A percentile compares a stretch with the other conserved stretches of the same genome.
Evolutionary conservation across 2,797 vertebrate species (phyloP).

Genomic region (Knipowitschia caucasica): DNA sequence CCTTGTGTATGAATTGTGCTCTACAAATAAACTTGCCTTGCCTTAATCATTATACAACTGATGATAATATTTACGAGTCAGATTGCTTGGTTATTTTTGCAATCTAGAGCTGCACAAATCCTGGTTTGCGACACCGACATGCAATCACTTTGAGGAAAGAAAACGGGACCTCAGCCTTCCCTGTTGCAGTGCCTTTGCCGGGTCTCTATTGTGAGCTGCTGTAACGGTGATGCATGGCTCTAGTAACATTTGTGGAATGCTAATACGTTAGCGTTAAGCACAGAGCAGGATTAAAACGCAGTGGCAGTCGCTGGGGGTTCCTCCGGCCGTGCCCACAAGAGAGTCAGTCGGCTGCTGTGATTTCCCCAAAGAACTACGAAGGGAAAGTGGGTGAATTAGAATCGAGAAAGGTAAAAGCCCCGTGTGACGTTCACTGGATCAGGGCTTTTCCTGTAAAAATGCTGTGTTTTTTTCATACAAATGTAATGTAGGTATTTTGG

Average conservation of each 20-base stretch:
- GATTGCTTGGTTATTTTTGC: conserved; percentile 1
- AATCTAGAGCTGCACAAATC: conserved; percentile 69
- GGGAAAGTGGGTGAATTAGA: conserved; percentile 66
- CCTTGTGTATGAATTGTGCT: no score
- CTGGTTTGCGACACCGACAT: conserved; percentile 86
- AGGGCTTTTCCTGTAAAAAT: conserved; percentile 59
- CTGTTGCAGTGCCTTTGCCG: conserved; percentile 52
- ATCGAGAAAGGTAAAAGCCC: conserved; percentile 68
- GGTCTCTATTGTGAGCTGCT: conserved; percentile 50
- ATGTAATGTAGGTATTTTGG: conserved; percentile 58
- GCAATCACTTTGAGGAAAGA: conserved; percentile 38
- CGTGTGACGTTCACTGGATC: conserved; percentile 43
- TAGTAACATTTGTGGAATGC: conserved; percentile 67
- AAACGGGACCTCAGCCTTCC: conserved; percentile 43
- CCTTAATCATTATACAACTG: conserved; percentile 8
- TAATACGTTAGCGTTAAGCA: conserved; percentile 59
- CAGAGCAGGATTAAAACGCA: conserved; percentile 59
- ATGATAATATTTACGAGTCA: conserved; percentile 61
- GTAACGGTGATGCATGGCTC: conserved; percentile 67
- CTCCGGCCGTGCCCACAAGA: conserved; percentile 39
- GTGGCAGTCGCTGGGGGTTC: conserved; percentile 58
- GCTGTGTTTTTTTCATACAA: conserved; percentile 64
- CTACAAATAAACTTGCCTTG: no score
- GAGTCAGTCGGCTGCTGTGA: conserved; percentile 56
- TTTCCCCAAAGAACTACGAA: conserved; percentile 64